A percentile compares a stretch with the other conserved stretches of the same genome.
These are phyloP conservation scores for Siniperca obscura DNA, from an alignment of 2,797 vertebrate genomes.

Conservation along the genomic window DNA sequence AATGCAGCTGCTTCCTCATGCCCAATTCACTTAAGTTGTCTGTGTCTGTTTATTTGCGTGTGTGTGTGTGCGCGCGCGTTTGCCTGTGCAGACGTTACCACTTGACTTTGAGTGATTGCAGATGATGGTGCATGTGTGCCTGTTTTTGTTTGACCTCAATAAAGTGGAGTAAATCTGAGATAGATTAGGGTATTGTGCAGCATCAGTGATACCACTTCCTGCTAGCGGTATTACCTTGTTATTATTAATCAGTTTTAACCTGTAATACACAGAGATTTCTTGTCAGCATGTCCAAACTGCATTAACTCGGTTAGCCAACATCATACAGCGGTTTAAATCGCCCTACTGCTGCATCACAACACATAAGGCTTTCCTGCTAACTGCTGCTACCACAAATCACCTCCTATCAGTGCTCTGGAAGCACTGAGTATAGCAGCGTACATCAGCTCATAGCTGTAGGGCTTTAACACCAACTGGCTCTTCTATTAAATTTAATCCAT, in stretches of 20 bases:
- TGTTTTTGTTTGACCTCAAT: constrained; percentile 41
- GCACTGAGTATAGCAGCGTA: constrained; percentile 52
- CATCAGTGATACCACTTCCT: constrained; percentile 5
- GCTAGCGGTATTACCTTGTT: constrained; percentile 31
- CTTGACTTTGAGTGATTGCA: constrained; percentile 30
- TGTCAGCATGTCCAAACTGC: constrained; percentile 61
- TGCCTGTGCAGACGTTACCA: neutral
- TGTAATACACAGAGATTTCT: constrained; percentile 51
- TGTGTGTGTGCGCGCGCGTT: constrained; percentile 10
- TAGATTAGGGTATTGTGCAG: constrained; percentile 17
- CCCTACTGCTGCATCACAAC: constrained; percentile 64
- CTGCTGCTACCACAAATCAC: constrained; percentile 74
- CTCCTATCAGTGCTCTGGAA: constrained; percentile 69
- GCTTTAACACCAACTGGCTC: constrained; percentile 70
- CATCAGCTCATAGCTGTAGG: constrained; percentile 69
- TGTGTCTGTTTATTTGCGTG: constrained; percentile 26
- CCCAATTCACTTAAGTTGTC: constrained; percentile 14
- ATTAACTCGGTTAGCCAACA: constrained; percentile 60
- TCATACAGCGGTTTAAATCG: constrained; percentile 61
- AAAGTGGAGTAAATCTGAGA: constrained; percentile 11
- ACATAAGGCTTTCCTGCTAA: constrained; percentile 70
- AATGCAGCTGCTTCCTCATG: constrained; percentile 43
- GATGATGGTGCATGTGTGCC: constrained; percentile 8
- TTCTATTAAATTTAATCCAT: constrained; percentile 74
- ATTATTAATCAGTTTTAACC: constrained; percentile 66